Conservation (phyloP, 2,888 invertebrate genomes). For the Ectemnius lituratus region DNA sequence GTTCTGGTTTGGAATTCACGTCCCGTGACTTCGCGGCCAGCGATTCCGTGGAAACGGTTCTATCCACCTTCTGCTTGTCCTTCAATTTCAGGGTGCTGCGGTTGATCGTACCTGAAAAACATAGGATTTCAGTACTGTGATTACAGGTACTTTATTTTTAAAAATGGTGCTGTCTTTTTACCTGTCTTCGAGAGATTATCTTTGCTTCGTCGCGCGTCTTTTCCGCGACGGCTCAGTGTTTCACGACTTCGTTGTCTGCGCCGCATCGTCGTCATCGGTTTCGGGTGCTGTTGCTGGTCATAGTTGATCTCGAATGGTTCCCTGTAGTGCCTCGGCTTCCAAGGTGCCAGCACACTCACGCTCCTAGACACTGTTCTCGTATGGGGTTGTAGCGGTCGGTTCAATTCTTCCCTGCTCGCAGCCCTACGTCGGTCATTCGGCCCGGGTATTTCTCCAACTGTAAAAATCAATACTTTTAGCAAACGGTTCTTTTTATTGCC, state of each 20-base stretch:
- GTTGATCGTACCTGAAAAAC: slow-evolving; percentile 71
- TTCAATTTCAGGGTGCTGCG: slow-evolving; percentile 75
- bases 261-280: slow-evolving; percentile 74
- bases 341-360: slow-evolving; percentile 90
- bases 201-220: slow-evolving; percentile 72
- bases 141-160: not conserved
- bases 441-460: slow-evolving; percentile 91
- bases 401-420: slow-evolving; percentile 87
- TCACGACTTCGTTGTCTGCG: slow-evolving; percentile 74
- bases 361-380: slow-evolving; percentile 86
- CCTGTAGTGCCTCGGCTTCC: slow-evolving; percentile 87
- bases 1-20: slow-evolving; percentile 76
- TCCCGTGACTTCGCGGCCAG: slow-evolving; percentile 79
- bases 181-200: slow-evolving; percentile 74
- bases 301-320: slow-evolving; percentile 90
- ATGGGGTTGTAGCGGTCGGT: slow-evolving; percentile 81
- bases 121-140: not conserved
- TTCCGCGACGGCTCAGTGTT: slow-evolving; percentile 72
- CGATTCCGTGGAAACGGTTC: slow-evolving; percentile 82
- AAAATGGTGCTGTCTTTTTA: slow-evolving; percentile 34
- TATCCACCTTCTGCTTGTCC: slow-evolving; percentile 75
- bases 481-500: slow-evolving; percentile 2
- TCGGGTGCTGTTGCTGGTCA: slow-evolving; percentile 82
- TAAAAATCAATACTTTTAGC: slow-evolving; percentile 39
- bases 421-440: slow-evolving; percentile 83